phyloP scores from a whole-genome alignment of 2,113 vertebrate species.

The Actenoides hombroni region DNA sequence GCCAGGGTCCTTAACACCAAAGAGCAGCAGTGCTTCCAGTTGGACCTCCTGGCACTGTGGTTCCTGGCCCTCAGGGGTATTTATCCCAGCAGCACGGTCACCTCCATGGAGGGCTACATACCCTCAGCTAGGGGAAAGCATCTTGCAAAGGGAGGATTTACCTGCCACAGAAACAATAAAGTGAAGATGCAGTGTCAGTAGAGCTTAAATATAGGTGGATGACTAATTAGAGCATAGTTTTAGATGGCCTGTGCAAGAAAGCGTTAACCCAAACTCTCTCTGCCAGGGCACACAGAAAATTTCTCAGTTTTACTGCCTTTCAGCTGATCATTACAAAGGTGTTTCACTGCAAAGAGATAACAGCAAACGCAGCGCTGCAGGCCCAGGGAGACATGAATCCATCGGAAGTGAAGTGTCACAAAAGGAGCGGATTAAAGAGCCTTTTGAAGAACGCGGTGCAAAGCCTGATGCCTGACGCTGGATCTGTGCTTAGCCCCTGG shows the following conservation, averaged over 20 bases:
- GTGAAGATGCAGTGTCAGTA: not conserved
- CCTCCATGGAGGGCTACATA: rapidly evolving
- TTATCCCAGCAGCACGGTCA: rapidly evolving
- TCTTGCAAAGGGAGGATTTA: not conserved
- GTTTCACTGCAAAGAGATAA: not conserved
- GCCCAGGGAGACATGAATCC: not conserved
- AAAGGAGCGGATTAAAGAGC: not conserved
- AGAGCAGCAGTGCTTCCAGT: not conserved
- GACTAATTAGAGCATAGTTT: not conserved
- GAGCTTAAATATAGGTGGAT: not conserved
- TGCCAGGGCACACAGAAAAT: not conserved
- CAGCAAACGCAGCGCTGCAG: not conserved
- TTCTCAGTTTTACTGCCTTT: not conserved
- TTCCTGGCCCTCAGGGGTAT: not conserved
- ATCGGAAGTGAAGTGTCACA: not conserved
- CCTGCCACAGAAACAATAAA: not conserved
- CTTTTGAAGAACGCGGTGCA: not conserved
- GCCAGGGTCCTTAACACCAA: rapidly evolving
- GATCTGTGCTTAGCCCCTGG: not conserved
- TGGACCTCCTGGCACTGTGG: not conserved
- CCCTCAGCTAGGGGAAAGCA: not conserved
- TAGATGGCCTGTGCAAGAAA: not conserved
- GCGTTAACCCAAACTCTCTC: not conserved
- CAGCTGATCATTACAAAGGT: not conserved
- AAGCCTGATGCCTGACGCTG: not conserved